Conservation (phyloP, 2,797 vertebrate genomes). For the Furcifer pardalis region DNA sequence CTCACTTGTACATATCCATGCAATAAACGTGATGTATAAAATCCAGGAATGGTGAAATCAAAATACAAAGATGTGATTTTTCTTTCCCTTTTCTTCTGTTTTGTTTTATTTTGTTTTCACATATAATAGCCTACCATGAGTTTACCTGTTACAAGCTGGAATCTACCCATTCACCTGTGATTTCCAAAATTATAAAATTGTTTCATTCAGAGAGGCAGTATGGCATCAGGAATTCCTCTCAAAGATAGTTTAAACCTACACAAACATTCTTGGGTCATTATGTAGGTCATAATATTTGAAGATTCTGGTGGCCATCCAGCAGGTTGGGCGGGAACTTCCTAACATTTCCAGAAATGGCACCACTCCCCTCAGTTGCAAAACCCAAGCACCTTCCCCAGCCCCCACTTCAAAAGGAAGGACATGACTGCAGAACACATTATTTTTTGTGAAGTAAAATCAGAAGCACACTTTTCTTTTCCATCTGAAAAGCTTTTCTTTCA, state of each 20-base stretch:
- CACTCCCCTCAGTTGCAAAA: not conserved
- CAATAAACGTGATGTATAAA: not conserved
- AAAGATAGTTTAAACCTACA: not conserved
- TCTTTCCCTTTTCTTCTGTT: not conserved
- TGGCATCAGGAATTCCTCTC: not conserved
- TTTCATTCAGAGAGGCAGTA: not conserved
- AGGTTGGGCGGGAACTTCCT: constrained; percentile 14
- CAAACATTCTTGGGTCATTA: constrained; percentile 15
- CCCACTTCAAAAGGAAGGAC: constrained; percentile 1
- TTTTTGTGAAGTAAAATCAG: not conserved
- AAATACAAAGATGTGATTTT: not conserved
- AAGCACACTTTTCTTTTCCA: not conserved
- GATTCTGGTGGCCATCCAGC: not conserved
- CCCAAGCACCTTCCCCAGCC: not conserved
- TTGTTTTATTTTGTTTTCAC: too few species aligned
- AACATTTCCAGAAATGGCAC: constrained; percentile 14
- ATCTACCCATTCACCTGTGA: not conserved
- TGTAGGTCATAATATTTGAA: constrained; percentile 28
- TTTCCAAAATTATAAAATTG: not conserved
- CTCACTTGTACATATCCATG: not conserved
- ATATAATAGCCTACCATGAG: not conserved
- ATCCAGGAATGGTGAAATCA: not conserved
- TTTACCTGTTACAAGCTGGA: not conserved
- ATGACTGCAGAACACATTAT: not conserved
- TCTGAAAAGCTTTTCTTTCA: not conserved